A percentile compares a stretch with the other conserved stretches of the same genome.
phyloP scores from a whole-genome alignment of 2,888 invertebrate genomes.

The Clunio marinus region DNA sequence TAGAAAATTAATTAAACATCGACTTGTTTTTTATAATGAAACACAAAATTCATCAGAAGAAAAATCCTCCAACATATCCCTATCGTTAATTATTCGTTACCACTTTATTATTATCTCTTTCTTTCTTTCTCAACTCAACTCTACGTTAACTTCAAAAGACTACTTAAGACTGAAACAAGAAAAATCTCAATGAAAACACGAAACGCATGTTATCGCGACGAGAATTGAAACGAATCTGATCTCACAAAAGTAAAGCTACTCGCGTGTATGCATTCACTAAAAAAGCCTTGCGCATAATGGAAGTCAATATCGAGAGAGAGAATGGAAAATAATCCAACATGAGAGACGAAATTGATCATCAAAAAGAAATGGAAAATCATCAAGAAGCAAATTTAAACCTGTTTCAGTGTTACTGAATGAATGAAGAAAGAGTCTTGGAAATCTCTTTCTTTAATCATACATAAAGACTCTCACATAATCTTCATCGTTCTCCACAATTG shows the following conservation, averaged over 20 bases:
- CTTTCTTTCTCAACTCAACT: neutral
- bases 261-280: too few relatives aligned
- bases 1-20: neutral
- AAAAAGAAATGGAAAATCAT: neutral
- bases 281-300: neutral
- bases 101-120: conserved; percentile 14
- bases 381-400: neutral
- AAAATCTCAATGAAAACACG: neutral
- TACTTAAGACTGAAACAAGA: too few relatives aligned
- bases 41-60: neutral
- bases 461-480: neutral
- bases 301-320: conserved; percentile 3
- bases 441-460: neutral
- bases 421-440: too few relatives aligned
- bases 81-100: conserved; percentile 9
- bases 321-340: neutral
- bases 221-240: conserved; percentile 33
- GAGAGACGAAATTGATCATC: neutral
- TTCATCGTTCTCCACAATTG: neutral
- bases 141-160: too few relatives aligned
- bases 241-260: conserved; percentile 8
- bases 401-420: too few relatives aligned
- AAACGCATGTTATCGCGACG: conserved; percentile 25
- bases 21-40: neutral
- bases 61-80: neutral